Percentiles rank a stretch among this genome's conserved stretches.
These are phyloP conservation scores for Archips crataeganus DNA, from an alignment of 2,888 invertebrate genomes.

Conservation along the genomic window DNA sequence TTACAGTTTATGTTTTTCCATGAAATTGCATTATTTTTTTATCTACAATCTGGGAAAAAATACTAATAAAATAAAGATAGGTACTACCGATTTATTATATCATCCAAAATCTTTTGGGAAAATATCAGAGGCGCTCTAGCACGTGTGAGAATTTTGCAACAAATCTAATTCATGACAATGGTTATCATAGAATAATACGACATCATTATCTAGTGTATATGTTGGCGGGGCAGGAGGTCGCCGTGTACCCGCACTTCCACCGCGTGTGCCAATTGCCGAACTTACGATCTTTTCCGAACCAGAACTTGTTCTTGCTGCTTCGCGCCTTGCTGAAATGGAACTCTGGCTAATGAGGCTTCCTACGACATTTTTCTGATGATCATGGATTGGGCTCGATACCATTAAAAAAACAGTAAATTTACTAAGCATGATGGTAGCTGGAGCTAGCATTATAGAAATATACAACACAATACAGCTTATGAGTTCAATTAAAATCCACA, in stretches of 20 bases:
- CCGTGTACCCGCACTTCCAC: slow-evolving; percentile 62
- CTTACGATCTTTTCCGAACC: slow-evolving; percentile 62
- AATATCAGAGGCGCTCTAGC: neutral
- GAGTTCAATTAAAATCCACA: neutral
- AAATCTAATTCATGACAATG: slow-evolving; percentile 57
- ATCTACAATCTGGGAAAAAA: neutral
- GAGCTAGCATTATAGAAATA: too few species aligned
- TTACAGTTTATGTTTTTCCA: neutral
- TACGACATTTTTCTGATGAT: neutral
- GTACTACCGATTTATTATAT: neutral
- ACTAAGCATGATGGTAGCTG: too few species aligned
- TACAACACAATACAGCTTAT: neutral
- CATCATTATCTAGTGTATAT: slow-evolving; percentile 64
- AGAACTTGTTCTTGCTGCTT: slow-evolving; percentile 55
- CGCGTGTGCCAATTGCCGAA: slow-evolving; percentile 62
- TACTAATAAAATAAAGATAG: neutral
- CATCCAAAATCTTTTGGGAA: neutral
- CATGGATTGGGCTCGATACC: neutral
- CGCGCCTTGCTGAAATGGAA: slow-evolving; percentile 60
- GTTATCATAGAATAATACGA: slow-evolving; percentile 64
- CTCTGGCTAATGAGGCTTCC: slow-evolving; percentile 43
- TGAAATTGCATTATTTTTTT: neutral
- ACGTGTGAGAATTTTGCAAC: neutral
- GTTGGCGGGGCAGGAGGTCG: slow-evolving; percentile 62
- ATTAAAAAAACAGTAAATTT: too few species aligned